Evolutionary conservation across 1,140 invertebrate species (phyloP).

Genomic region (Platorchestia sp.): DNA sequence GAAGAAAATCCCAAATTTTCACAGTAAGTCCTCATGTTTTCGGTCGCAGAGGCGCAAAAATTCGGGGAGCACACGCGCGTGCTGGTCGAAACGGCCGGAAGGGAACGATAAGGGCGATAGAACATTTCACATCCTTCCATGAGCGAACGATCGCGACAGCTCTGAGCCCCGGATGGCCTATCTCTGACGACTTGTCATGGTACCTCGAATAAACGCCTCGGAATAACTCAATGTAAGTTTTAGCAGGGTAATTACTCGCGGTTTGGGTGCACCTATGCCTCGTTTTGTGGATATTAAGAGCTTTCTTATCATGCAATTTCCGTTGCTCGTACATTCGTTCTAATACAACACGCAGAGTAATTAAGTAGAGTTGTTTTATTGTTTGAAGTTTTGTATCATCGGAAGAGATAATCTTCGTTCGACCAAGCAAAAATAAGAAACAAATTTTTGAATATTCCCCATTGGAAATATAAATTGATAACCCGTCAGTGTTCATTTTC

Average conservation of each 20-base stretch:
- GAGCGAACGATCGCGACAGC: neutral
- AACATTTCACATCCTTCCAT: neutral
- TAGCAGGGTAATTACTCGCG: neutral
- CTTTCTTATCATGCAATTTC: constrained; percentile 35
- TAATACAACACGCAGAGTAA: neutral
- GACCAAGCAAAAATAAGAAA: too few species aligned
- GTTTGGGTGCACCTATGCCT: neutral
- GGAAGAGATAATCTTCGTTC: too few species aligned
- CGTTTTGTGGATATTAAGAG: constrained; percentile 19
- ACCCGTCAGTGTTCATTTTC: too few species aligned
- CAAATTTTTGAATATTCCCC: too few species aligned
- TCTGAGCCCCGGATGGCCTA: neutral
- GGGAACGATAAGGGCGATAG: neutral
- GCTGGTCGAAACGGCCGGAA: neutral
- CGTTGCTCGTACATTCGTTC: neutral
- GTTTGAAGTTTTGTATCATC: neutral
- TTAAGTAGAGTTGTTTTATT: neutral
- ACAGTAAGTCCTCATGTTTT: neutral
- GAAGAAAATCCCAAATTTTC: neutral
- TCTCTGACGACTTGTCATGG: neutral
- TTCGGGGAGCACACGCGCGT: neutral
- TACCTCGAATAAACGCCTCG: neutral
- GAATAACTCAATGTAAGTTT: constrained; percentile 36
- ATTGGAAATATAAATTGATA: too few species aligned
- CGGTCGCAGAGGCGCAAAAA: neutral